phyloP scores from a whole-genome alignment of 2,113 vertebrate genomes.

The Galbula dea region DNA sequence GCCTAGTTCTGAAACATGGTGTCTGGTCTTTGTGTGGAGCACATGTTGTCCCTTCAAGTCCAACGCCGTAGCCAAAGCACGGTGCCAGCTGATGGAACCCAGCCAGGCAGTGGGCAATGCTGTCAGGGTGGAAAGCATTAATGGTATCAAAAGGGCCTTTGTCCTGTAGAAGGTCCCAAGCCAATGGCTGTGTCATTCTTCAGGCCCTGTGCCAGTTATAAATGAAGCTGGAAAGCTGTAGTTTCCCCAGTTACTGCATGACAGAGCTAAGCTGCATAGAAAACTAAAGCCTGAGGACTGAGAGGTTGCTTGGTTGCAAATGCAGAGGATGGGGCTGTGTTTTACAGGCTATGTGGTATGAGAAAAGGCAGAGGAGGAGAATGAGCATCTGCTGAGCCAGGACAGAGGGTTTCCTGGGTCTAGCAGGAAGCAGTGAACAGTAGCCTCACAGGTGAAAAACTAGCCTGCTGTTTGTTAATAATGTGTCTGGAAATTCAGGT shows the following conservation, averaged over 20 bases:
- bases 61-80: background rate
- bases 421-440: background rate
- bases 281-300: background rate
- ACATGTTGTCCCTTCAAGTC: background rate
- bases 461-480: background rate
- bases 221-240: background rate
- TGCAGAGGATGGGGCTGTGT: background rate
- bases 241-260: background rate
- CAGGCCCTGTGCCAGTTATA: background rate
- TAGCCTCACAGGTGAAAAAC: background rate
- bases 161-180: background rate
- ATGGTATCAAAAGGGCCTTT: conserved; percentile 16
- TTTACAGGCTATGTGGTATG: background rate
- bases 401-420: background rate
- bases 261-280: background rate
- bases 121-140: background rate
- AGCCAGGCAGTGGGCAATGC: background rate
- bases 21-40: background rate
- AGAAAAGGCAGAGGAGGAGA: background rate
- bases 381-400: background rate
- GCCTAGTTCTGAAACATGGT: background rate
- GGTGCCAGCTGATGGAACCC: rapidly evolving
- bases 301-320: background rate
- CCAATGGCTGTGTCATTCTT: background rate
- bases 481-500: background rate